phyloP scores from a whole-genome alignment of 1,140 invertebrate species.

The Macrobrachium nipponense region DNA sequence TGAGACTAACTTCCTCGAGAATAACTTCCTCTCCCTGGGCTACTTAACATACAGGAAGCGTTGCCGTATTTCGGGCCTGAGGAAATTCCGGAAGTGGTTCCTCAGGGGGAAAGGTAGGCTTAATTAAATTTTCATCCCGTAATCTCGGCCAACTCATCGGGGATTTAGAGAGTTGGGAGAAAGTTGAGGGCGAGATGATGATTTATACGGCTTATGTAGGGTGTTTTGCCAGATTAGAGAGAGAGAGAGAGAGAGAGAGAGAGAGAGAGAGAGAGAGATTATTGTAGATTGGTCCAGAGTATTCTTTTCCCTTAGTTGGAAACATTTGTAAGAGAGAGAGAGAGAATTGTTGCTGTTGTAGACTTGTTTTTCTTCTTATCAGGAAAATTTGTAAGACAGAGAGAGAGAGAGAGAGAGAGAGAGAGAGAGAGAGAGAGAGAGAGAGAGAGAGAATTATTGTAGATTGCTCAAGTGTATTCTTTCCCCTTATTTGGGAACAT shows the following conservation, averaged over 20 bases:
- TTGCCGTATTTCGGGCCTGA: too few species aligned
- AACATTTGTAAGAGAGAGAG: too few species aligned
- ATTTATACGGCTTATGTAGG: background rate
- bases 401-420: slow-evolving; percentile 11
- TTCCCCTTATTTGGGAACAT: too few species aligned
- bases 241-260: background rate
- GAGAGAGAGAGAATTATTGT: background rate
- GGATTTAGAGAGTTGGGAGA: background rate
- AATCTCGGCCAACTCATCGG: too few species aligned
- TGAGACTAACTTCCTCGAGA: background rate
- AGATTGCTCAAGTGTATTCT: background rate
- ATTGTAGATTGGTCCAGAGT: background rate
- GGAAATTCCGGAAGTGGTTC: too few species aligned
- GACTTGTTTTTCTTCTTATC: too few species aligned
- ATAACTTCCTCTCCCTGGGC: background rate
- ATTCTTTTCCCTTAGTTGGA: background rate
- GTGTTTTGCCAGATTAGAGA: background rate
- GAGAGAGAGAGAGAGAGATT: too few species aligned
- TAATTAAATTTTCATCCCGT: too few species aligned
- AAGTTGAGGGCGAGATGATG: background rate
- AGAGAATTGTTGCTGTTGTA: too few species aligned
- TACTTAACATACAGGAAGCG: background rate
- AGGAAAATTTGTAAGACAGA: too few species aligned
- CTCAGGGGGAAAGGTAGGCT: too few species aligned
- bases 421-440: slow-evolving; percentile 21